These are phyloP conservation scores for Himalopsyche anomala DNA, from an alignment of 2,888 invertebrate species.

Conservation along the genomic window DNA sequence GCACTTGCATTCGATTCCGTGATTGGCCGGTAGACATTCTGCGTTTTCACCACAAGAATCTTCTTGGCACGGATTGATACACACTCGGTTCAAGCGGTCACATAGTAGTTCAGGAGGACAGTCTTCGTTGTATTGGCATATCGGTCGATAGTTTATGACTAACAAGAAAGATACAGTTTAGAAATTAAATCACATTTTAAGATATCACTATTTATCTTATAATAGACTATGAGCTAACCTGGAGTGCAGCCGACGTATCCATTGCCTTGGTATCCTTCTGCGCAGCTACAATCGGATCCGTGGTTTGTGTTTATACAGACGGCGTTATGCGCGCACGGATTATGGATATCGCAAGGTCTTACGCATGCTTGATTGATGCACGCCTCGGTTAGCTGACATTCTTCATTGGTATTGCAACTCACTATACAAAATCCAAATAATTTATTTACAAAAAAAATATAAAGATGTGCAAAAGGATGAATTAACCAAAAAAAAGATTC, in stretches of 20 bases:
- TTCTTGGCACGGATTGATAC: slow-evolving; percentile 88
- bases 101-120: slow-evolving; percentile 92
- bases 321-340: slow-evolving; percentile 90
- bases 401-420: slow-evolving; percentile 91
- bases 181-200: neutral
- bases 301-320: slow-evolving; percentile 93
- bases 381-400: slow-evolving; percentile 90
- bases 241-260: slow-evolving; percentile 88
- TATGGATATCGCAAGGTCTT: slow-evolving; percentile 90
- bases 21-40: slow-evolving; percentile 85
- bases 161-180: slow-evolving; percentile 50
- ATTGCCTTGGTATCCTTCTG: slow-evolving; percentile 91
- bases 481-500: neutral
- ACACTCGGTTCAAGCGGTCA: slow-evolving; percentile 88
- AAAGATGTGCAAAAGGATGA: slow-evolving; percentile 41
- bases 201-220: neutral
- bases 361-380: slow-evolving; percentile 91
- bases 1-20: slow-evolving; percentile 87
- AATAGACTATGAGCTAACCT: slow-evolving; percentile 76
- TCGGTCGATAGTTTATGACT: slow-evolving; percentile 76
- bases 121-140: slow-evolving; percentile 94
- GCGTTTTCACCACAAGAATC: slow-evolving; percentile 90
- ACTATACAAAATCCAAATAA: slow-evolving; percentile 78
- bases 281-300: slow-evolving; percentile 90
- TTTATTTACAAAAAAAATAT: slow-evolving; percentile 57